Conservation (phyloP, 1,140 invertebrate species). For the Heliconius eleuchia region DNA sequence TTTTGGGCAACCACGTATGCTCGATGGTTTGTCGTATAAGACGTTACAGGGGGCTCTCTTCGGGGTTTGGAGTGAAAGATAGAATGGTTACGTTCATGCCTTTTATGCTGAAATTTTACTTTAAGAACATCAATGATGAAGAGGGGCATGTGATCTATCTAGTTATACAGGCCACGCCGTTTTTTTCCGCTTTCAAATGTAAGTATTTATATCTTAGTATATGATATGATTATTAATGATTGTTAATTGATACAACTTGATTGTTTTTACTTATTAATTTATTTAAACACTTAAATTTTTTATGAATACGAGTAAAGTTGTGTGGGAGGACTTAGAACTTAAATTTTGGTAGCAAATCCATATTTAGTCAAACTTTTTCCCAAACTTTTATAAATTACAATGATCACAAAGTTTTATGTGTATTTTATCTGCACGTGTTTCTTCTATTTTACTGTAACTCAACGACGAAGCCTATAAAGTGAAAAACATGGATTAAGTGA, state of each 20-base stretch:
- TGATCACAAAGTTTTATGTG: background rate
- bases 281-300: too few species aligned
- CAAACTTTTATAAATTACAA: too few species aligned
- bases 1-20: conserved; percentile 35
- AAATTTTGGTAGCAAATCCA: too few species aligned
- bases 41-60: conserved; percentile 69
- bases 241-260: too few species aligned
- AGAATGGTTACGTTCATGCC: conserved; percentile 85
- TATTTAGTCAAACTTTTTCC: too few species aligned
- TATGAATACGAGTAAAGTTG: too few species aligned
- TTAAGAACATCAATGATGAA: conserved; percentile 83
- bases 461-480: background rate
- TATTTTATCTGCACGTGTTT: background rate
- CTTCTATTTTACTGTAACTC: background rate
- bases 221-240: too few species aligned
- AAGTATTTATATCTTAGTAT: conserved; percentile 46
- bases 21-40: conserved; percentile 74
- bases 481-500: conserved; percentile 1
- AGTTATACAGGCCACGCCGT: conserved; percentile 86
- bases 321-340: too few species aligned
- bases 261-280: too few species aligned
- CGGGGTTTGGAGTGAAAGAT: conserved; percentile 84
- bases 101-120: conserved; percentile 87
- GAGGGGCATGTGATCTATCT: conserved; percentile 83
- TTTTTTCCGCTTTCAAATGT: conserved; percentile 90